A percentile compares a stretch with the other conserved stretches of the same genome.
These are phyloP conservation scores for Neoascia interrupta DNA, from an alignment of 2,888 invertebrate species.

Conservation along the genomic window DNA sequence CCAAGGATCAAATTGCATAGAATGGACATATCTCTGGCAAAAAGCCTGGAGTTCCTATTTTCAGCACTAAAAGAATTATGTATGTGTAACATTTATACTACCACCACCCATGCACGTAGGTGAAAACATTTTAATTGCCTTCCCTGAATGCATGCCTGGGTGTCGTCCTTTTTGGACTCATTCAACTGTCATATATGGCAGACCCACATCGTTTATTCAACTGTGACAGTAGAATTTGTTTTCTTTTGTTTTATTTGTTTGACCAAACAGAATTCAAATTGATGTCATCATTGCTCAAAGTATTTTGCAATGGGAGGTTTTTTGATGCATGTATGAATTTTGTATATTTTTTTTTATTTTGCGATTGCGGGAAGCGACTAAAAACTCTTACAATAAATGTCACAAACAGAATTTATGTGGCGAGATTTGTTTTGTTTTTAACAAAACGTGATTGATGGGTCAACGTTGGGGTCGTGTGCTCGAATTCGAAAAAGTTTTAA, in stretches of 20 bases:
- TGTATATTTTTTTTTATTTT: slow-evolving; percentile 10
- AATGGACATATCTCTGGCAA: slow-evolving; percentile 52
- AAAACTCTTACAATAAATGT: slow-evolving; percentile 10
- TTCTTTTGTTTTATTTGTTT: neutral
- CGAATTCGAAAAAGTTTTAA: no score
- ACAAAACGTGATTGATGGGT: slow-evolving; percentile 2
- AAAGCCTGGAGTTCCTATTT: slow-evolving; percentile 37
- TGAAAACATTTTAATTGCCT: slow-evolving; percentile 66
- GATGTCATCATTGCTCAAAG: slow-evolving; percentile 54
- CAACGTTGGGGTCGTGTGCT: no score
- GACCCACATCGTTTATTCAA: slow-evolving; percentile 24
- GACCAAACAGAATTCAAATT: slow-evolving; percentile 49
- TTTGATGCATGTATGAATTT: neutral
- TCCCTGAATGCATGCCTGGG: slow-evolving; percentile 2
- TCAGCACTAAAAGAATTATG: neutral
- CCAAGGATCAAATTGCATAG: slow-evolving; percentile 19
- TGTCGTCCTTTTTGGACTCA: neutral
- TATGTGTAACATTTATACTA: neutral
- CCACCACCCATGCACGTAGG: neutral
- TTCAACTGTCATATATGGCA: slow-evolving; percentile 40
- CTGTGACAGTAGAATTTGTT: slow-evolving; percentile 12
- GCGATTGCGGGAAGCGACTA: neutral
- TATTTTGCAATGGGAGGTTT: slow-evolving; percentile 4
- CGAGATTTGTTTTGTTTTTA: neutral
- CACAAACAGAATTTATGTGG: neutral